These are phyloP conservation scores for Sceliomorpha sp. DNA, from an alignment of 2,888 invertebrate genomes.

Conservation along the genomic window DNA sequence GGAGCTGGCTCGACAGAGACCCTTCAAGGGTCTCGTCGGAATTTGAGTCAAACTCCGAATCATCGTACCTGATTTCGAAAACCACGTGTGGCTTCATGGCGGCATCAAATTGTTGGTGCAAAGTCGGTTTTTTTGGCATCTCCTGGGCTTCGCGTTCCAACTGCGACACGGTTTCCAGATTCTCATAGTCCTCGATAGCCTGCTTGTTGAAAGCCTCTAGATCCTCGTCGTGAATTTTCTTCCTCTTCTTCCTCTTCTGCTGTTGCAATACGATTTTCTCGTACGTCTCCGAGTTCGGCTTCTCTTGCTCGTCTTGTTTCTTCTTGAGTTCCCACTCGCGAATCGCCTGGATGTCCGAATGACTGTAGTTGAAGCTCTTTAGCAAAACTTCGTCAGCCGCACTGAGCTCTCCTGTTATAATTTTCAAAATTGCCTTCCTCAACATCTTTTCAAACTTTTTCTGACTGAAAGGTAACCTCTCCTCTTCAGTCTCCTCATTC, in stretches of 20 bases:
- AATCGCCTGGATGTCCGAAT: constrained; percentile 71
- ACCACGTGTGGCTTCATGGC: constrained; percentile 73
- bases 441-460: constrained; percentile 73
- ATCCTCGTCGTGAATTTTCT: constrained; percentile 49
- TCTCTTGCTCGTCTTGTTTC: constrained; percentile 61
- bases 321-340: constrained; percentile 68
- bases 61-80: constrained; percentile 75
- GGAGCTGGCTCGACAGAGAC: not conserved
- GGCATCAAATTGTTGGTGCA: constrained; percentile 63
- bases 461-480: constrained; percentile 65
- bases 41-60: constrained; percentile 71
- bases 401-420: constrained; percentile 74
- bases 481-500: constrained; percentile 38
- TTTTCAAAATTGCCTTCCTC: constrained; percentile 74
- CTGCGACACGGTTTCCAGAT: constrained; percentile 60
- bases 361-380: constrained; percentile 73
- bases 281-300: constrained; percentile 5
- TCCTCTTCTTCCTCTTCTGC: constrained; percentile 31
- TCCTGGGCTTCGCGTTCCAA: constrained; percentile 30
- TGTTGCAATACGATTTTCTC: constrained; percentile 10
- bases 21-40: constrained; percentile 61
- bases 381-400: constrained; percentile 70
- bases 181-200: constrained; percentile 76
- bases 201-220: constrained; percentile 72
- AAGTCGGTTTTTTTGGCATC: constrained; percentile 19